Evolutionary conservation across 2,113 vertebrate species (phyloP).

Genomic region (Leptodactylus fuscus): DNA sequence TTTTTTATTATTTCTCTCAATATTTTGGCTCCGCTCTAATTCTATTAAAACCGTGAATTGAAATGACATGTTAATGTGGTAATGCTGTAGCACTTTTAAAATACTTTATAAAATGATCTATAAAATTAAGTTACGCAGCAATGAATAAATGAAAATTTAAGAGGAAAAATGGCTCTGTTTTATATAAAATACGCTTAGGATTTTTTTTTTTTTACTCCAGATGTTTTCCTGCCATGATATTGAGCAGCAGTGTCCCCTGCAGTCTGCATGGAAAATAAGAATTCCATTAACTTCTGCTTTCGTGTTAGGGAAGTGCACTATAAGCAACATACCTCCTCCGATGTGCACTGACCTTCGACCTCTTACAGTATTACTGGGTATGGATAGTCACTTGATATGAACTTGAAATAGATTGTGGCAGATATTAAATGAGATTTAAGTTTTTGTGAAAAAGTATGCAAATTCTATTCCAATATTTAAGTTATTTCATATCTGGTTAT

Average conservation of each 20-base stretch:
- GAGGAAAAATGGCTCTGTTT: constrained; percentile 30
- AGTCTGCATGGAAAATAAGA: constrained; percentile 35
- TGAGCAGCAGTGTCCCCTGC: constrained; percentile 53
- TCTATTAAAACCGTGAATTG: constrained; percentile 27
- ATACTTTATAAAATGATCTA: constrained; percentile 57
- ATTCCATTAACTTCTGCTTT: not conserved
- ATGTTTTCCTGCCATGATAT: constrained; percentile 47
- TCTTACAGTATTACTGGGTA: no score
- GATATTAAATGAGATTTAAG: no score
- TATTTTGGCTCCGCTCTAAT: constrained; percentile 6
- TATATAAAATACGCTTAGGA: constrained; percentile 35
- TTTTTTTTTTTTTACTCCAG: no score
- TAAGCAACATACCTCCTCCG: no score
- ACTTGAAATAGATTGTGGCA: no score
- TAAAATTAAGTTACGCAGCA: constrained; percentile 53
- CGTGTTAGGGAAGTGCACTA: not conserved
- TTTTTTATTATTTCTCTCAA: constrained; percentile 38
- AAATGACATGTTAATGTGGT: constrained; percentile 59
- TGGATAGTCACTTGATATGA: no score
- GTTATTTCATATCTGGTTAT: no score
- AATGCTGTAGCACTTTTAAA: constrained; percentile 54
- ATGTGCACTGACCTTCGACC: no score
- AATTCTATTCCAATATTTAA: no score
- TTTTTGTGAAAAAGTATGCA: no score
- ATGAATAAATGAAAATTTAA: constrained; percentile 54